Percentiles rank a stretch among this genome's conserved stretches.
These are phyloP conservation scores for Eubasilissa regina DNA, from an alignment of 1,140 invertebrate species.

Conservation along the genomic window DNA sequence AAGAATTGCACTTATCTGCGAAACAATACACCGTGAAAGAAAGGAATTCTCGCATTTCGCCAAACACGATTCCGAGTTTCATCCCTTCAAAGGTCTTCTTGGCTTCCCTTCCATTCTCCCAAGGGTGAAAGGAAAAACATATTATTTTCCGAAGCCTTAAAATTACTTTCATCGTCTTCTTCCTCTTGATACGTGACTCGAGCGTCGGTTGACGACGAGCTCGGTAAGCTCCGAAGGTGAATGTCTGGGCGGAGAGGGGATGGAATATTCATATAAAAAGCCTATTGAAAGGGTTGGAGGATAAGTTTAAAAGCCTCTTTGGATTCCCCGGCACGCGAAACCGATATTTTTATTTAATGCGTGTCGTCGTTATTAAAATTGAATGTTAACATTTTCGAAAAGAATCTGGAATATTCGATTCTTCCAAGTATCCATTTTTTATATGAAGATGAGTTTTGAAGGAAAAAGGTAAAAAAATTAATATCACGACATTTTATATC, in stretches of 20 bases:
- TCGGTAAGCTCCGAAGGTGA: neutral
- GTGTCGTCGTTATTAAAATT: neutral
- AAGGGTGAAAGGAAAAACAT: conserved; percentile 1
- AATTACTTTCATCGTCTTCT: conserved; percentile 33
- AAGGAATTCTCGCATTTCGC: neutral
- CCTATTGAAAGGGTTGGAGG: conserved; percentile 5
- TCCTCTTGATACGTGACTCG: conserved; percentile 33
- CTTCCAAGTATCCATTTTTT: too few relatives aligned
- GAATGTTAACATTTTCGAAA: neutral
- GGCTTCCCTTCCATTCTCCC: neutral
- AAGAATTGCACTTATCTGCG: neutral
- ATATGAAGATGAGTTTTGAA: too few relatives aligned
- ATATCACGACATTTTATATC: too few relatives aligned
- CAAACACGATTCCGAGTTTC: neutral
- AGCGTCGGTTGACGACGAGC: conserved; percentile 10
- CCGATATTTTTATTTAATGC: conserved; percentile 1
- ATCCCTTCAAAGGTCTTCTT: neutral
- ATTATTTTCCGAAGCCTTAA: conserved; percentile 36
- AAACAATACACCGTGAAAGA: neutral
- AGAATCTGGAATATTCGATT: too few relatives aligned
- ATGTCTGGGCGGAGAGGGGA: neutral
- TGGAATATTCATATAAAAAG: conserved; percentile 19
- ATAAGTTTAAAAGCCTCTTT: neutral
- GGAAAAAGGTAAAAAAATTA: too few relatives aligned
- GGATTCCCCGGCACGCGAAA: neutral